These are phyloP conservation scores for Cotesia vestalis DNA, from an alignment of 1,140 invertebrate species.

Conservation along the genomic window DNA sequence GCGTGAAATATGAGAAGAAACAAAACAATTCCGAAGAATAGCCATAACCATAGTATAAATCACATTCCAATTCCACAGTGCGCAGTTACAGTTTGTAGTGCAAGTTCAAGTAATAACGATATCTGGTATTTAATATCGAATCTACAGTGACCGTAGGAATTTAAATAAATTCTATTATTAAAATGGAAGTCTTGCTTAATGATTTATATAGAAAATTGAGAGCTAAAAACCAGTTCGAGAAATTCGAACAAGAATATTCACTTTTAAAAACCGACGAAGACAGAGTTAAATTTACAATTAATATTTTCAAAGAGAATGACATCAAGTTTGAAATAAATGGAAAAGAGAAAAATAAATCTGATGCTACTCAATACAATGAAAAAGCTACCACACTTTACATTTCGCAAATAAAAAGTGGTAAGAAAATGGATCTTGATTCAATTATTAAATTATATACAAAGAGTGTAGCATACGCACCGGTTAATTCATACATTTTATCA, in stretches of 20 bases:
- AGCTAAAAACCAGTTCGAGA: background rate
- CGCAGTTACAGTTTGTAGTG: no score
- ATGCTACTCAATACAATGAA: background rate
- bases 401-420: no score
- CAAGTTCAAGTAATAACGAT: no score
- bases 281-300: conserved; percentile 17
- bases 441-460: conserved; percentile 34
- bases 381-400: conserved; percentile 13
- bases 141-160: no score
- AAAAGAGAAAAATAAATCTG: conserved; percentile 1
- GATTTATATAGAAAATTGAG: conserved; percentile 1
- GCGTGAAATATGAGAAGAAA: no score
- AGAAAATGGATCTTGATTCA: background rate
- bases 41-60: no score
- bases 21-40: no score
- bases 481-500: conserved; percentile 26
- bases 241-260: conserved; percentile 14
- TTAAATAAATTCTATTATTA: no score
- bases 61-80: no score
- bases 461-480: conserved; percentile 30
- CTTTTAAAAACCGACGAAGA: conserved; percentile 12
- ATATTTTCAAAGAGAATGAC: background rate
- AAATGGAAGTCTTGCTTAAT: conserved; percentile 12
- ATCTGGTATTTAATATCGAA: no score
- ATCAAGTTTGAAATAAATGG: background rate